Conservation (phyloP, 2,888 invertebrate species). For the Spisula subtruncata region DNA sequence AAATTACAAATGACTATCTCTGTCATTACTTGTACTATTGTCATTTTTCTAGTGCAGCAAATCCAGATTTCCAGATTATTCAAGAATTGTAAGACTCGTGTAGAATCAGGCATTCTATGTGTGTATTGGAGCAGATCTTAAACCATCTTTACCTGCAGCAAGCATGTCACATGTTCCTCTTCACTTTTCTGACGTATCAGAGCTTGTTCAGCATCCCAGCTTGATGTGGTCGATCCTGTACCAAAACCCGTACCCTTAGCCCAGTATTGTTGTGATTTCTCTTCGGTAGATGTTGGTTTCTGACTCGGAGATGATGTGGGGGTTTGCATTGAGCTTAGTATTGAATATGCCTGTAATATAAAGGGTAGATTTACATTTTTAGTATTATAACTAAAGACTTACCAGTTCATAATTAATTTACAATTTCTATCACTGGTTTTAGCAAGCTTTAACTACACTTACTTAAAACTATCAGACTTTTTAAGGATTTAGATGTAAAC, state of each 20-base stretch:
- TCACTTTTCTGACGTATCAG: constrained; percentile 95
- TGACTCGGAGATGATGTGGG: constrained; percentile 78
- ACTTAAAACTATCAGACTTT: too few relatives aligned
- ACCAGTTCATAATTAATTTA: too few relatives aligned
- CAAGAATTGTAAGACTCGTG: too few relatives aligned
- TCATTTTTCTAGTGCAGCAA: too few relatives aligned
- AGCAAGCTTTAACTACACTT: too few relatives aligned
- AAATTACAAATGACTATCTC: too few relatives aligned
- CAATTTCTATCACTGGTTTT: too few relatives aligned
- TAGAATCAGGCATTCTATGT: not conserved
- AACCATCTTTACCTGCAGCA: constrained; percentile 89
- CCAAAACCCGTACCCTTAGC: constrained; percentile 99
- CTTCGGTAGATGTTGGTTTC: constrained; percentile 78
- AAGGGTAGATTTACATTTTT: too few relatives aligned
- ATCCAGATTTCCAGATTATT: too few relatives aligned
- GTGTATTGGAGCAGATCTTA: not conserved
- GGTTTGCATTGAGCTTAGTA: constrained; percentile 84
- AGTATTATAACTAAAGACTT: too few relatives aligned
- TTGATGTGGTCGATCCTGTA: constrained; percentile 97
- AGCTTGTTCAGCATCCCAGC: constrained; percentile 99
- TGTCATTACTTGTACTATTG: too few relatives aligned
- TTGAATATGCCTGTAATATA: constrained; percentile 78
- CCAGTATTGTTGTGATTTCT: constrained; percentile 91
- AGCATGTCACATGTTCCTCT: constrained; percentile 97
- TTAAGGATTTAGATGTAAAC: too few relatives aligned